Evolutionary conservation across 2,797 vertebrate species (phyloP), one percentile per base, ranked within the genome.

Genomic region (Astyanax mexicanus): DNA sequence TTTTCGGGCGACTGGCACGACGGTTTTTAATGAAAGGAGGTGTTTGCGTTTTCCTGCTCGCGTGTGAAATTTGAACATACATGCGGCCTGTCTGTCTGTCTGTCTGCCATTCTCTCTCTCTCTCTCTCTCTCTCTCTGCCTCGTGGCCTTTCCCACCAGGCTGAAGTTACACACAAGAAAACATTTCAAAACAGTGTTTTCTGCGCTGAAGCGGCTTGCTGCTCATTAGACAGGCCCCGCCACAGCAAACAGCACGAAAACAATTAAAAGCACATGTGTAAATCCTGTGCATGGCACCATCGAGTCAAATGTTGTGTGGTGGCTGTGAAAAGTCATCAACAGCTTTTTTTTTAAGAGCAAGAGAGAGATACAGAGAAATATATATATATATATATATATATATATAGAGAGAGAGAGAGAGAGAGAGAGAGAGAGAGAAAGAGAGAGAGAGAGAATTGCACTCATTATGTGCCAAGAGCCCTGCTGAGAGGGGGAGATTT

Each of bases 1-100:
- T 96, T 95, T 91, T 89, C 86, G 85, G 91, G 94, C 93, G 93
- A 96, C 95, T 90, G 89, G 85, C 45, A 85, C 29, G 5, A 2
- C 29, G 29, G 5, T 89, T 91, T 89, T 89, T 85, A 64, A 90
- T 90, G 90, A 90, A 91, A 89, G 90, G 92, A 92, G 91, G 94
- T 94, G 93, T 93, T 95, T 94, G 91, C 87, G 81, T 64, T 70
- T 51, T 27, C 15, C 15, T 54, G 25, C 8, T 42, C 10, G 12
- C 29, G 54, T 60, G 17, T 13, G 52, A 49, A 75, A 58, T 51
- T 38, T 49, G 58, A 60, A 77, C 37, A 44, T 44, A n/a, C 47
- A 64, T 19, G 23, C 19, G 13, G 10, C 2, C 21, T 52, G 19
- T 23, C 49, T 52, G 19, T 11, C 19, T 21, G 10, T 52, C 19